Evolutionary conservation across 1,140 invertebrate genomes (phyloP).

Genomic region (Pararge aegeria): DNA sequence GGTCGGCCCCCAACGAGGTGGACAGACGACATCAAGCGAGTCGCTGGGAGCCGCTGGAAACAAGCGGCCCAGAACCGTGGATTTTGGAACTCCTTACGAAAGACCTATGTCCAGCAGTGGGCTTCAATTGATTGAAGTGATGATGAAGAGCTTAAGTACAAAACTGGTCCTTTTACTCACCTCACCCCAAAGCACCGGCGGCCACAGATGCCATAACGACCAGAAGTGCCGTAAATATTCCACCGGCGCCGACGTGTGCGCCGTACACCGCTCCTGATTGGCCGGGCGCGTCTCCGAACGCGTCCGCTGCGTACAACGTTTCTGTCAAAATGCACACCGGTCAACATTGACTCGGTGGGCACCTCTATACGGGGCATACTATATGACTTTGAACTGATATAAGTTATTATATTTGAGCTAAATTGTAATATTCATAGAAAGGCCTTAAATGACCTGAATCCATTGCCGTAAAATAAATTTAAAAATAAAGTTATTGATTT

Average conservation of each 20-base stretch:
- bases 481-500: no score
- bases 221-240: conserved; percentile 62
- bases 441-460: background rate
- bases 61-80: no score
- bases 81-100: no score
- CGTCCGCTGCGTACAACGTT: conserved; percentile 56
- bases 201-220: conserved; percentile 60
- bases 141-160: no score
- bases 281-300: conserved; percentile 43
- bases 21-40: no score
- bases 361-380: conserved; percentile 29
- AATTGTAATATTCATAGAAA: no score
- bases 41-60: no score
- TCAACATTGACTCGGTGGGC: conserved; percentile 39
- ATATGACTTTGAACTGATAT: background rate
- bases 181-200: conserved; percentile 74
- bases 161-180: conserved; percentile 35
- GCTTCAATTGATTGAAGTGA: no score
- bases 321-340: conserved; percentile 56
- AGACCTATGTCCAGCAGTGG: no score
- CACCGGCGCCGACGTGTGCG: conserved; percentile 55
- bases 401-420: no score
- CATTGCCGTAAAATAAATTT: no score
- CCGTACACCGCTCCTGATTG: conserved; percentile 47
- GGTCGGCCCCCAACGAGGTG: no score